Conservation (phyloP, 1,140 invertebrate genomes). For the Helicoverpa armigera region DNA sequence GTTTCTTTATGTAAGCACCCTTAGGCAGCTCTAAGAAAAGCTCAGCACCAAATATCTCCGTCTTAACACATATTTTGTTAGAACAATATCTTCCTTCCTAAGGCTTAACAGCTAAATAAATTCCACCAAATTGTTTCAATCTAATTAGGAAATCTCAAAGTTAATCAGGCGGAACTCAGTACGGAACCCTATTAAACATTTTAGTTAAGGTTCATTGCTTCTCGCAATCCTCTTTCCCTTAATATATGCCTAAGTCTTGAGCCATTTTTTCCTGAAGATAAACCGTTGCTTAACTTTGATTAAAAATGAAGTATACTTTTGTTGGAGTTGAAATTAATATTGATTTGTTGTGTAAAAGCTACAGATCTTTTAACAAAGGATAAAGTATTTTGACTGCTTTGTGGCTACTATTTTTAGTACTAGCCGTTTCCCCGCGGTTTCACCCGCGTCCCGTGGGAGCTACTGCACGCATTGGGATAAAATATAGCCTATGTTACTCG, state of each 20-base stretch:
- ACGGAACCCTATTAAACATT: slow-evolving; percentile 35
- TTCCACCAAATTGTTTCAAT: slow-evolving; percentile 35
- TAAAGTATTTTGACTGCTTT: background rate
- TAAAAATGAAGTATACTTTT: slow-evolving; percentile 20
- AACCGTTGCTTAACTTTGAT: slow-evolving; percentile 33
- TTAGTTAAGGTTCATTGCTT: slow-evolving; percentile 30
- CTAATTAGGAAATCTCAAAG: slow-evolving; percentile 41
- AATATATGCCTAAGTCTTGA: slow-evolving; percentile 18
- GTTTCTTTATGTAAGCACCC: no score
- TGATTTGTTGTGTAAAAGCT: background rate
- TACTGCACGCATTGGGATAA: no score
- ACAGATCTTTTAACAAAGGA: background rate
- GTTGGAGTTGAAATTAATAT: no score
- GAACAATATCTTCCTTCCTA: background rate
- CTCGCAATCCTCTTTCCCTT: background rate
- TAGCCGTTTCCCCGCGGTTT: no score
- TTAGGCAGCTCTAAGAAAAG: no score
- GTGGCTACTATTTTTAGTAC: no score
- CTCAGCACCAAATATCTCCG: background rate
- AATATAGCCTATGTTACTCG: no score
- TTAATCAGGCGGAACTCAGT: slow-evolving; percentile 17
- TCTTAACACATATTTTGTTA: background rate
- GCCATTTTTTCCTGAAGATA: slow-evolving; percentile 8
- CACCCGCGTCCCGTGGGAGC: no score
- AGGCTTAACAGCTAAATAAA: slow-evolving; percentile 30